Conservation (phyloP, 35 echinoderm and acorn worm species). For the Nesometra sesokonis region DNA sequence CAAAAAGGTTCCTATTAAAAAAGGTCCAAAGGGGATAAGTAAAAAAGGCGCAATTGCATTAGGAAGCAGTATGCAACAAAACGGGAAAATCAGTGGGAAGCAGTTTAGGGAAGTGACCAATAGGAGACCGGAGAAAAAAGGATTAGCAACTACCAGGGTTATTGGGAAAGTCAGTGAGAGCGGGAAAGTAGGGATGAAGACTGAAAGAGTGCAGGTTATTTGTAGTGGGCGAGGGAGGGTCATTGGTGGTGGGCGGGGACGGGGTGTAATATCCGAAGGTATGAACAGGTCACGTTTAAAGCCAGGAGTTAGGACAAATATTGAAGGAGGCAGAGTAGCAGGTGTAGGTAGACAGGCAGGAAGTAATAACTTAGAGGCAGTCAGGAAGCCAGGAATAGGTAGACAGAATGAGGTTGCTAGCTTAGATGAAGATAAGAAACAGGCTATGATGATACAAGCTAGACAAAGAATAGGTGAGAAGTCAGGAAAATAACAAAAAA, state of each 20-base stretch:
- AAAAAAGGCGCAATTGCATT: neutral
- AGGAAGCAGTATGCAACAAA: neutral
- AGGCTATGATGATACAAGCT: neutral
- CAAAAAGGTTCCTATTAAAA: neutral
- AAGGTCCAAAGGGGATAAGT: neutral
- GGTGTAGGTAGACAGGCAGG: neutral
- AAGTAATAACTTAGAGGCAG: neutral
- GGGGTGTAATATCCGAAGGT: neutral
- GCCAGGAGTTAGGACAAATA: neutral
- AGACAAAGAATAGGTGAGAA: neutral
- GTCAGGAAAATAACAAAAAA: neutral
- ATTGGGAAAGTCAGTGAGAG: neutral
- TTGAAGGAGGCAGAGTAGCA: neutral
- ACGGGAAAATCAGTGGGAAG: neutral
- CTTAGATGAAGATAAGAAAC: neutral
- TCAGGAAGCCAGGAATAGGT: neutral
- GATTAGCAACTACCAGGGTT: neutral
- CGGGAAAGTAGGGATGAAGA: neutral
- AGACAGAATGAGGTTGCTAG: neutral
- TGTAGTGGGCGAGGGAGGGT: neutral
- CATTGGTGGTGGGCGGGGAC: too few relatives aligned
- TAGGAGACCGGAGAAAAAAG: neutral
- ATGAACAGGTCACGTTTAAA: neutral
- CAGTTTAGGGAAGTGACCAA: neutral
- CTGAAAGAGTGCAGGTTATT: neutral